Percentiles rank a stretch among this genome's conserved stretches.
Conservation (phyloP, 2,888 invertebrate genomes). For the Allygus modestus region DNA sequence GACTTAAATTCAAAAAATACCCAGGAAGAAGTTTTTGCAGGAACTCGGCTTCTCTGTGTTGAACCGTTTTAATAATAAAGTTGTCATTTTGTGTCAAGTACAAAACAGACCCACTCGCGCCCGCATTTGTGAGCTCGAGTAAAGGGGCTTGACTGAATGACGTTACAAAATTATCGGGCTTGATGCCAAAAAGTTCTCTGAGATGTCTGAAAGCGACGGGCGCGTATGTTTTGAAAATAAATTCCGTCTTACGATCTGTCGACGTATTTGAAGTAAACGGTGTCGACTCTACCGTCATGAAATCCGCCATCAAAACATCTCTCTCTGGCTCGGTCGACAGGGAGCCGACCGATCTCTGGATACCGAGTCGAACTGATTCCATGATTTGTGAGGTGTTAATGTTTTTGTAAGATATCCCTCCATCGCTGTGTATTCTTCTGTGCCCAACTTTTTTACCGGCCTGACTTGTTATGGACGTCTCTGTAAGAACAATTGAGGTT, state of each 20-base stretch:
- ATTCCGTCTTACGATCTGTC: constrained; percentile 98
- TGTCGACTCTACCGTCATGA: constrained; percentile 99
- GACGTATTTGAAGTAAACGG: constrained; percentile 97
- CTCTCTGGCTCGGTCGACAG: constrained; percentile 98
- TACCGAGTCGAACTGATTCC: constrained; percentile 98
- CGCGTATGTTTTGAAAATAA: constrained; percentile 99
- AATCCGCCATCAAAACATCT: constrained; percentile 99
- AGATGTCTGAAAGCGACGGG: constrained; percentile 98
- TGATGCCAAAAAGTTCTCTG: constrained; percentile 98
- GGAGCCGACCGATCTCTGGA: constrained; percentile 91
- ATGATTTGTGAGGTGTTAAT: constrained; percentile 97
- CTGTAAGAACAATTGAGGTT: background rate
- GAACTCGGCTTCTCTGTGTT: constrained; percentile 99
- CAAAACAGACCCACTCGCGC: constrained; percentile 99
- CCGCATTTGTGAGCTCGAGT: constrained; percentile 97
- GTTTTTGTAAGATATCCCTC: constrained; percentile 99
- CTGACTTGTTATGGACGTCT: background rate
- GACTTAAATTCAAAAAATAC: constrained; percentile 95
- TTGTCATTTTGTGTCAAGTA: constrained; percentile 99
- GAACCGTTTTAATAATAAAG: constrained; percentile 99
- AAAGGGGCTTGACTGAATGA: constrained; percentile 98
- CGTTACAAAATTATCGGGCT: constrained; percentile 99
- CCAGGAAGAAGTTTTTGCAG: constrained; percentile 98
- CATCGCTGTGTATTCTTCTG: constrained; percentile 96
- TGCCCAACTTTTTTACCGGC: constrained; percentile 96